Percentiles rank a stretch among this genome's conserved stretches.
Evolutionary conservation across 2,888 invertebrate genomes (phyloP).

Genomic region (Pheosia tremula): DNA sequence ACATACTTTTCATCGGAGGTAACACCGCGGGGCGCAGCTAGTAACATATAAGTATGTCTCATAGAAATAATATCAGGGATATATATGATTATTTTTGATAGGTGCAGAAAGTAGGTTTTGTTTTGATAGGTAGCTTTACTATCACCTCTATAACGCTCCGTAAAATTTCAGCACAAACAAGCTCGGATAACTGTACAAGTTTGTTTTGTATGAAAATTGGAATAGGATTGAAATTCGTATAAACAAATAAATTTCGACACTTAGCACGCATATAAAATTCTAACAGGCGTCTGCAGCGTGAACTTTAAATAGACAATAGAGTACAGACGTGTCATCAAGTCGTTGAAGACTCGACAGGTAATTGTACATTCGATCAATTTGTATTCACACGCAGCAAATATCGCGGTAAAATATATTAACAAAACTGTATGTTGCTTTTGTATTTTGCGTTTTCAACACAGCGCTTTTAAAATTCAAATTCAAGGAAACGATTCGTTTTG

Average conservation of each 20-base stretch:
- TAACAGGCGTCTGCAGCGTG: conserved; percentile 14
- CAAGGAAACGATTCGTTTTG: neutral
- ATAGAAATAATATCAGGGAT: too few relatives aligned
- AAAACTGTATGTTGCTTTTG: neutral
- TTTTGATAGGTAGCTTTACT: too few relatives aligned
- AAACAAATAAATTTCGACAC: neutral
- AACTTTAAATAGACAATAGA: conserved; percentile 20
- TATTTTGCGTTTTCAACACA: neutral
- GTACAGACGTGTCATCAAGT: conserved; percentile 40
- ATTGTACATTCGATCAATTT: conserved; percentile 44
- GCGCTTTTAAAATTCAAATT: neutral
- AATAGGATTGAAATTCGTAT: too few relatives aligned
- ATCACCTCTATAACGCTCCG: too few relatives aligned
- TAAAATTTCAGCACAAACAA: too few relatives aligned
- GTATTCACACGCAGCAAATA: conserved; percentile 24
- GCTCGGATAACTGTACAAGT: too few relatives aligned
- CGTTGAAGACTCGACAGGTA: conserved; percentile 40
- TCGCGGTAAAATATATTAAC: neutral
- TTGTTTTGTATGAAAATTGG: too few relatives aligned
- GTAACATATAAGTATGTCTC: too few relatives aligned
- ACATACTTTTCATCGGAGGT: too few relatives aligned
- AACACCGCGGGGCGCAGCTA: too few relatives aligned
- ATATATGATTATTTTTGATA: too few relatives aligned
- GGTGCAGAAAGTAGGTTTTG: too few relatives aligned
- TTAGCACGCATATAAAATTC: conserved; percentile 1